Evolutionary conservation across 2,888 invertebrate genomes (phyloP).

Genomic region (Meiosimyza decipiens): DNA sequence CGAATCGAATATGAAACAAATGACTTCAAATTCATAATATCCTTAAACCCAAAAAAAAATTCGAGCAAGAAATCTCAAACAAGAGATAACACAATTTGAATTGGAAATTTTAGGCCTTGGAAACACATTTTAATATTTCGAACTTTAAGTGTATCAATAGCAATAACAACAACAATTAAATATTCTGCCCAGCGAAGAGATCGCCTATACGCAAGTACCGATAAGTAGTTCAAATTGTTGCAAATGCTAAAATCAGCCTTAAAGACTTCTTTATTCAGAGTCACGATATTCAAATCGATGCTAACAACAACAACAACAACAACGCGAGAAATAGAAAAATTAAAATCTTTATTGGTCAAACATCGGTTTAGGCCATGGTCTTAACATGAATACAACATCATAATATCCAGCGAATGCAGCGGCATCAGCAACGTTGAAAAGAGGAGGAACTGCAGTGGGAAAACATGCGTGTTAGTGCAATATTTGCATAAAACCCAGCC

Average conservation of each 20-base stretch:
- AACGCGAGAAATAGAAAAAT: background rate
- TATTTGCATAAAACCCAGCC: slow-evolving; percentile 46
- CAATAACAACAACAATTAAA: background rate
- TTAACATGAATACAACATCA: background rate
- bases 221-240: slow-evolving; percentile 15
- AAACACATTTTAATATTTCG: slow-evolving; percentile 1
- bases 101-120: background rate
- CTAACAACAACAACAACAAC: background rate
- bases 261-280: slow-evolving; percentile 34
- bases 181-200: background rate
- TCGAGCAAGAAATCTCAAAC: no score
- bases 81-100: no score
- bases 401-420: background rate
- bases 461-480: slow-evolving; percentile 44
- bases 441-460: slow-evolving; percentile 3
- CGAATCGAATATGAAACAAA: no score
- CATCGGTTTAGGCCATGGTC: background rate
- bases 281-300: slow-evolving; percentile 40
- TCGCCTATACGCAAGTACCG: background rate
- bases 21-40: no score
- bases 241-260: slow-evolving; percentile 27
- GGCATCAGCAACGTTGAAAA: slow-evolving; percentile 3
- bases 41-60: no score
- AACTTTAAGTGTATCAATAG: background rate
- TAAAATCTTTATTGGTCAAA: background rate